Percentiles rank a stretch among this genome's conserved stretches.
phyloP scores from a whole-genome alignment of 37 sponge, comb jelly and placozoan species.

The Geodia barretti region DNA sequence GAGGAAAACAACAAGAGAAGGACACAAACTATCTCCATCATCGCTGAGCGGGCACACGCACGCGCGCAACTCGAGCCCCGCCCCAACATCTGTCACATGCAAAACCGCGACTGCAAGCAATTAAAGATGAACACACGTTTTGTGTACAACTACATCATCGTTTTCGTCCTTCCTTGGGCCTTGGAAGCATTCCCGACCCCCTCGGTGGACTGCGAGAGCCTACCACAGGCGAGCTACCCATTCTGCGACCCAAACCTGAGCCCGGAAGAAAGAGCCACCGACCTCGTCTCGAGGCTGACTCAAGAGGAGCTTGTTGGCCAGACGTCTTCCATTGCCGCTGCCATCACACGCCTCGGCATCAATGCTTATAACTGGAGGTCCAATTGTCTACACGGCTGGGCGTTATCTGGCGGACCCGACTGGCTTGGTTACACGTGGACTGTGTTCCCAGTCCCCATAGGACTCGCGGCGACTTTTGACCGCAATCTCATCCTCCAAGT shows the following conservation, averaged over 20 bases:
- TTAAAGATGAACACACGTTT: too few species aligned
- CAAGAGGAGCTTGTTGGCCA: constrained; percentile 56
- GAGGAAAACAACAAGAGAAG: too few species aligned
- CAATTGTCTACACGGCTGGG: constrained; percentile 83
- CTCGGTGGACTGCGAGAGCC: constrained; percentile 53
- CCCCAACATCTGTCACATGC: too few species aligned
- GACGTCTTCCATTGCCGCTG: constrained; percentile 76
- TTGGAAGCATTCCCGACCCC: neutral
- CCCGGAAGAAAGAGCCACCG: constrained; percentile 56
- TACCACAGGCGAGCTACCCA: constrained; percentile 32
- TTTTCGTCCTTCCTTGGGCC: neutral
- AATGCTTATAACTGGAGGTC: constrained; percentile 86
- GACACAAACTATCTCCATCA: too few species aligned
- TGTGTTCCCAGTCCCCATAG: constrained; percentile 81
- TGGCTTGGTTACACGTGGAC: constrained; percentile 55
- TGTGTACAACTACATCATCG: too few species aligned
- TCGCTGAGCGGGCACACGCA: too few species aligned
- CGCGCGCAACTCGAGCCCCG: too few species aligned
- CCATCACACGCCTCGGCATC: constrained; percentile 70
- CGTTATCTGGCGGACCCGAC: constrained; percentile 64
- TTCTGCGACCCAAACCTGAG: constrained; percentile 39
- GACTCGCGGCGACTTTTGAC: constrained; percentile 73
- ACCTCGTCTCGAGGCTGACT: constrained; percentile 60
- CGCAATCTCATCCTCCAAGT: constrained; percentile 35
- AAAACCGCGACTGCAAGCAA: too few species aligned